Conservation (phyloP, 2,113 vertebrate species). For the Saimiri boliviensis region DNA sequence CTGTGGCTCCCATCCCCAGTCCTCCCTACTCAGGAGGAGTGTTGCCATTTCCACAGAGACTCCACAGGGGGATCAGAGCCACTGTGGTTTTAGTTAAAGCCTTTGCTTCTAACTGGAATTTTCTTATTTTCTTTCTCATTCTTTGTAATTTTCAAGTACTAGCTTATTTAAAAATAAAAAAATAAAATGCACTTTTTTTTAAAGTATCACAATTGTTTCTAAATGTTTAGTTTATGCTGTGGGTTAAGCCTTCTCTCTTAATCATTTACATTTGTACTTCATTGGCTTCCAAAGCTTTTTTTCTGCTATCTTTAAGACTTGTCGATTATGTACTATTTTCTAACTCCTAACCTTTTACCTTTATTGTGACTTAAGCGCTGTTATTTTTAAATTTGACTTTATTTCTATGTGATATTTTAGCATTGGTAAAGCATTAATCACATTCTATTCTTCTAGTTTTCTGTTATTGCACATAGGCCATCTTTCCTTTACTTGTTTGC, state of each 20-base stretch:
- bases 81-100: too few relatives aligned
- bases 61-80: accelerated
- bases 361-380: neutral
- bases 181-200: neutral
- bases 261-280: neutral
- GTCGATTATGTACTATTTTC: neutral
- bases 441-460: neutral
- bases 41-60: neutral
- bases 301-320: neutral
- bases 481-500: neutral
- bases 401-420: constrained; percentile 6
- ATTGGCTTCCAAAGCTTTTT: neutral
- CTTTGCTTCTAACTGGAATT: neutral
- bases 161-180: neutral
- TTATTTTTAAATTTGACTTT: neutral
- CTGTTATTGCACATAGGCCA: too few relatives aligned
- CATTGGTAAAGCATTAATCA: neutral
- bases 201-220: neutral
- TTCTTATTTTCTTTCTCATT: neutral
- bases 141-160: neutral
- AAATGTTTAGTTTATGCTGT: neutral
- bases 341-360: neutral
- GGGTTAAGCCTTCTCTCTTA: neutral
- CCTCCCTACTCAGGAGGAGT: neutral
- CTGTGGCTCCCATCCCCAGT: accelerated